Conservation (phyloP, 30 jellyfish, hydroid and myxozoan genomes). For the Hydractinia echinata region DNA sequence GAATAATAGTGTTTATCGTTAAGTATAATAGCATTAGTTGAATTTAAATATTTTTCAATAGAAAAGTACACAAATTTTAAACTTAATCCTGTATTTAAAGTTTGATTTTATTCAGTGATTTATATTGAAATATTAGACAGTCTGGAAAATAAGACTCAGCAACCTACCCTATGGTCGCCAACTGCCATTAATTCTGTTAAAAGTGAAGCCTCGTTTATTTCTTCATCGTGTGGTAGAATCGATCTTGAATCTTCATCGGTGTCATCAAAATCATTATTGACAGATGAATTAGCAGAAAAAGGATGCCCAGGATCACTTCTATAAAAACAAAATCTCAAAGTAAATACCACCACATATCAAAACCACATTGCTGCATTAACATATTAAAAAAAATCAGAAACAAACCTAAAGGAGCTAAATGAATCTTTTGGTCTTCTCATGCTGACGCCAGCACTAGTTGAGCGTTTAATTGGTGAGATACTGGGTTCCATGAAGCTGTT, state of each 20-base stretch:
- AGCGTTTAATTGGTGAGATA: slow-evolving; percentile 32
- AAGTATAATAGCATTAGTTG: too few species aligned
- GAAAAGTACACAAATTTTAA: too few species aligned
- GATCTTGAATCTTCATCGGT: slow-evolving; percentile 61
- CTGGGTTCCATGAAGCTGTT: background rate
- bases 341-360: background rate
- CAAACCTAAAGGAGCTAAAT: slow-evolving; percentile 31
- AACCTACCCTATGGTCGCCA: slow-evolving; percentile 79
- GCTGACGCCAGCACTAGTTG: slow-evolving; percentile 19
- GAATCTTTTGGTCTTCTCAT: slow-evolving; percentile 1
- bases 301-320: slow-evolving; percentile 47
- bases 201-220: slow-evolving; percentile 64
- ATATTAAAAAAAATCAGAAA: background rate
- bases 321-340: background rate
- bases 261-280: slow-evolving; percentile 43
- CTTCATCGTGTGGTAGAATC: slow-evolving; percentile 63
- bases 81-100: too few species aligned
- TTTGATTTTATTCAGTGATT: too few species aligned
- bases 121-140: too few species aligned
- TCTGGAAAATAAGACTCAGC: background rate
- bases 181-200: slow-evolving; percentile 90
- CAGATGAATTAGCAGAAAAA: background rate
- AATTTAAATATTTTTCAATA: too few species aligned
- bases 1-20: too few species aligned
- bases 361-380: background rate